phyloP scores from a whole-genome alignment of 2,113 vertebrate species.

The Lipotes vexillifer region DNA sequence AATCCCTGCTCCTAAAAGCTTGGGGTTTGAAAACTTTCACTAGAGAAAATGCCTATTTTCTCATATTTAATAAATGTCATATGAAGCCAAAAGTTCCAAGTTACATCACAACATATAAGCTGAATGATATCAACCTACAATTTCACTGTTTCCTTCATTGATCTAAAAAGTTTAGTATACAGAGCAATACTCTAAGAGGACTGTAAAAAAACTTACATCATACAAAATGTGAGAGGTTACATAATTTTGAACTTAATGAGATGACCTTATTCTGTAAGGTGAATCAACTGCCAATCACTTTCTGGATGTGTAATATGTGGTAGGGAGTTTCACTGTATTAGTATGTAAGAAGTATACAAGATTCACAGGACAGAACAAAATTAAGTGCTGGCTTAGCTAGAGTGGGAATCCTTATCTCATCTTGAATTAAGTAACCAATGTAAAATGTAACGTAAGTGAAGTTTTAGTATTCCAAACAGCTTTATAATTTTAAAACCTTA shows the following conservation, averaged over 20 bases:
- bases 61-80: neutral
- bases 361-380: neutral
- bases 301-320: neutral
- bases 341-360: neutral
- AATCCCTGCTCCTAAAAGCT: neutral
- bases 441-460: neutral
- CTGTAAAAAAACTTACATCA: neutral
- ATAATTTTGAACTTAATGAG: neutral
- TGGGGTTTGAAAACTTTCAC: neutral
- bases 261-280: neutral
- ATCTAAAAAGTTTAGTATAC: neutral
- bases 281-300: neutral
- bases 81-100: neutral
- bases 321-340: neutral
- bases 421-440: neutral
- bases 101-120: neutral
- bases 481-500: conserved; percentile 74
- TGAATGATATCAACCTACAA: neutral
- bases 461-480: neutral
- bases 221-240: neutral
- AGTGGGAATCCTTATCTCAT: neutral
- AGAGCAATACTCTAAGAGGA: neutral
- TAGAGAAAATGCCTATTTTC: neutral
- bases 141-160: neutral
- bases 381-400: neutral